These are phyloP conservation scores for Ceyx melanurus DNA, from an alignment of 2,113 vertebrate species.

Conservation along the genomic window DNA sequence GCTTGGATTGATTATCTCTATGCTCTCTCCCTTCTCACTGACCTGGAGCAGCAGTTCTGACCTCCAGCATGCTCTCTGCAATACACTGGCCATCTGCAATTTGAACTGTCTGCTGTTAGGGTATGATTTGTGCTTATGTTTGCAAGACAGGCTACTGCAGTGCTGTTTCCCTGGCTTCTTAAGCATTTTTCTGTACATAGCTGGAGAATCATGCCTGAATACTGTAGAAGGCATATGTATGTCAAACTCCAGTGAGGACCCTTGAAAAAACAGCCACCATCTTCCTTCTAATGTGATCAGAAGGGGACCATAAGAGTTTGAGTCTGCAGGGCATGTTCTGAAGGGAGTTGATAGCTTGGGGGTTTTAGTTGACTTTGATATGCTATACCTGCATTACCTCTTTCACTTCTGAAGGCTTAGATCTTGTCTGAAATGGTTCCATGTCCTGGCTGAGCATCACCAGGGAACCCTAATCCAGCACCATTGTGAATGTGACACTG, in stretches of 20 bases:
- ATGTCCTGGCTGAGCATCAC: neutral
- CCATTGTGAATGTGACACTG: neutral
- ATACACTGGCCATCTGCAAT: neutral
- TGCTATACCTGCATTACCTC: neutral
- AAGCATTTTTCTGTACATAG: neutral
- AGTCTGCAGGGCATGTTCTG: neutral
- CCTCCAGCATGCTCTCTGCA: neutral
- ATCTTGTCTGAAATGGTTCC: neutral
- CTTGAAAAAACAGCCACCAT: neutral
- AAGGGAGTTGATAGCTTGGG: neutral
- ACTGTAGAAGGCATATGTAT: neutral
- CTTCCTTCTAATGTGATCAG: neutral
- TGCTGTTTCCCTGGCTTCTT: neutral
- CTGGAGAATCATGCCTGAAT: neutral
- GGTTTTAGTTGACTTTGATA: neutral
- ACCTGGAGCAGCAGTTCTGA: neutral
- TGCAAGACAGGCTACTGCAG: neutral
- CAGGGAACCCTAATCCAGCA: neutral
- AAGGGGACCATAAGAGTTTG: neutral
- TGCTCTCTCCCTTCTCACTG: neutral
- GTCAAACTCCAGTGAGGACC: neutral
- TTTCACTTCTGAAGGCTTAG: neutral
- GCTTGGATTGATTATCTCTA: neutral
- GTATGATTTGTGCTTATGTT: neutral
- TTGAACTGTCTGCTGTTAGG: neutral